A percentile compares a stretch with the other conserved stretches of the same genome.
phyloP scores from a whole-genome alignment of 1,140 invertebrate species.

The Drosophila rufa region DNA sequence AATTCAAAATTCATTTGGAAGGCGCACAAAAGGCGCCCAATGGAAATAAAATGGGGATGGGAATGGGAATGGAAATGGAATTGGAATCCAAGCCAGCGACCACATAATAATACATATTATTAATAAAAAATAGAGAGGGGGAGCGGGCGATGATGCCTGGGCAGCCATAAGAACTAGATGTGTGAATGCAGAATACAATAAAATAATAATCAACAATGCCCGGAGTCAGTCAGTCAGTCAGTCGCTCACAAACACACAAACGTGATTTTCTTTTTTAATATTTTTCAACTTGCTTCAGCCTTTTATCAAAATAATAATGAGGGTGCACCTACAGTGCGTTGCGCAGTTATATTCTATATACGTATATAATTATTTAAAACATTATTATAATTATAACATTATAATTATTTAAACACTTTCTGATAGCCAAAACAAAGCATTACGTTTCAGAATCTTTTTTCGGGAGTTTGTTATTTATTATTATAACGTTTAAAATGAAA shows the following conservation, averaged over 20 bases:
- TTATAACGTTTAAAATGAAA: too few relatives aligned
- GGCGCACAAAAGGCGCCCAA: constrained; percentile 77
- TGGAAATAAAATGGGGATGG: constrained; percentile 71
- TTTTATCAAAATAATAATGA: constrained; percentile 25
- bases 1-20: constrained; percentile 73
- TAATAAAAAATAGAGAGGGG: constrained; percentile 53
- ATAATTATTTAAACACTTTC: too few relatives aligned
- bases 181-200: constrained; percentile 78
- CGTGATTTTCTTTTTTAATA: constrained; percentile 57
- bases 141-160: constrained; percentile 1
- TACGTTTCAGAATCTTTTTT: too few relatives aligned
- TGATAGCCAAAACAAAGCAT: too few relatives aligned
- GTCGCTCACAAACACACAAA: constrained; percentile 26
- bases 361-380: too few relatives aligned
- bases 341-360: background rate
- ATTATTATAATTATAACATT: too few relatives aligned
- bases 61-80: constrained; percentile 73
- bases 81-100: constrained; percentile 39
- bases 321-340: constrained; percentile 14
- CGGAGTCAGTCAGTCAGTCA: constrained; percentile 8
- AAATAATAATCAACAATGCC: constrained; percentile 69
- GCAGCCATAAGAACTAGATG: constrained; percentile 58
- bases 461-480: too few relatives aligned
- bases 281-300: constrained; percentile 51
- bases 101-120: constrained; percentile 65